Evolutionary conservation across 2,888 invertebrate genomes (phyloP).

Genomic region (Brenthis daphne): DNA sequence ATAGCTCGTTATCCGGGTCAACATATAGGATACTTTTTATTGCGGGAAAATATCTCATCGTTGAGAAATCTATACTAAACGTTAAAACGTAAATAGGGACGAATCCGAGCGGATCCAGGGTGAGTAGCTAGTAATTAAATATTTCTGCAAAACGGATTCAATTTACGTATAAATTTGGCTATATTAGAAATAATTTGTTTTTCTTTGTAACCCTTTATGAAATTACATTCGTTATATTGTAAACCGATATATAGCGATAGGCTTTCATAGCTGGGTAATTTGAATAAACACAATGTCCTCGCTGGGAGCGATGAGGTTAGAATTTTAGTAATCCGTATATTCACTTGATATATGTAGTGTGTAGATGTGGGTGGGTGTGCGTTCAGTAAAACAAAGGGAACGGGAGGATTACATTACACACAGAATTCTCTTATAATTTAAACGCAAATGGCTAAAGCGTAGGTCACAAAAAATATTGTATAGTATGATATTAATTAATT

Average conservation of each 20-base stretch:
- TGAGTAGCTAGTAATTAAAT: neutral
- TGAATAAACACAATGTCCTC: constrained; percentile 19
- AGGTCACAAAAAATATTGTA: too few species aligned
- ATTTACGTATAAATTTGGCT: neutral
- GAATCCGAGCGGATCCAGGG: neutral
- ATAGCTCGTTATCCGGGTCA: too few species aligned
- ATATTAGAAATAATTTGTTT: constrained; percentile 8
- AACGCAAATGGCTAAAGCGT: too few species aligned
- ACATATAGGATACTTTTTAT: too few species aligned
- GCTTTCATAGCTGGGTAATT: constrained; percentile 11
- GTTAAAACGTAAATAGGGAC: too few species aligned
- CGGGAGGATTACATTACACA: constrained; percentile 2
- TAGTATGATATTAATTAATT: neutral
- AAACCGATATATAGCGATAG: constrained; percentile 17
- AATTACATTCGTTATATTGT: constrained; percentile 13
- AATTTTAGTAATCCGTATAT: constrained; percentile 16
- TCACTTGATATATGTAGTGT: constrained; percentile 5
- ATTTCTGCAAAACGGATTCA: neutral
- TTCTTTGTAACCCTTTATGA: neutral
- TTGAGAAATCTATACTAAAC: too few species aligned
- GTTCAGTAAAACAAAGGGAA: neutral
- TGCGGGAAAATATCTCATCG: too few species aligned
- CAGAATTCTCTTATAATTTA: neutral
- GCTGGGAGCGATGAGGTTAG: constrained; percentile 18
- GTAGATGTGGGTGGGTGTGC: neutral